Evolutionary conservation across 2,797 vertebrate species (phyloP), one percentile per base, ranked within the genome.

Genomic region (Peromyscus nudipes): DNA sequence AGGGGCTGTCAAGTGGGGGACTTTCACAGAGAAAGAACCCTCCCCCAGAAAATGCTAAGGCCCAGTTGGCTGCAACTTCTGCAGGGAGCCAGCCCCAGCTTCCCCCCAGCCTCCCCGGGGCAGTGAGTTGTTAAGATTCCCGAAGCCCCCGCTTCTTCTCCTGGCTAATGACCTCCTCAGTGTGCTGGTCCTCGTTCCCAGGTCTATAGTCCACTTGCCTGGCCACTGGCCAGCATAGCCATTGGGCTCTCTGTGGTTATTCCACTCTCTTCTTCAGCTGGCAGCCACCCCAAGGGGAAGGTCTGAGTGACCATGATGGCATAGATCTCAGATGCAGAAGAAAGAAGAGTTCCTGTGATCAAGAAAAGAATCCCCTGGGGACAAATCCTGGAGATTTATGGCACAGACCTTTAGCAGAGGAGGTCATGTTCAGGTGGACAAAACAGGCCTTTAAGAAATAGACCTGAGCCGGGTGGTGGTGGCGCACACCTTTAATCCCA

Each of bases 181-280:
- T 7, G 0, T 19, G 37, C 52, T 1, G 52, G 29, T 64, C n/a
- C 57, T 13, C 2, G 21, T 31, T 43, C 69, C 89, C 4, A 9
- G 34, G 4, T 40, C 81, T n/a, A 8, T 65, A 57, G 57, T n/a
- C 17, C 29, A 0, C 2, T 1, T 65, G 77, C 27, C 73, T 17
- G 34, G 55, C 62, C 43, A 0, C 2, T 4, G 17, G 40, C 60
- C 0, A 19, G 49, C 29, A 46, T 49, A 27, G 29, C 19, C 0
- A 13, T 12, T 2, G 19, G 0, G 0, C 6, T 40, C 21, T 69
- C 25, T 34, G 4, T 0, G 2, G 29, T 11, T 1, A 10, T 0
- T 0, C 16, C 43, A 71, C 23, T 34, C 65, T 73, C 67, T 73
- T 46, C n/a, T 55, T 46, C 46, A n/a, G 84, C 31, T 52, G 4